Conservation (phyloP, 1,140 invertebrate genomes). For the Apocrypta bakeri region DNA sequence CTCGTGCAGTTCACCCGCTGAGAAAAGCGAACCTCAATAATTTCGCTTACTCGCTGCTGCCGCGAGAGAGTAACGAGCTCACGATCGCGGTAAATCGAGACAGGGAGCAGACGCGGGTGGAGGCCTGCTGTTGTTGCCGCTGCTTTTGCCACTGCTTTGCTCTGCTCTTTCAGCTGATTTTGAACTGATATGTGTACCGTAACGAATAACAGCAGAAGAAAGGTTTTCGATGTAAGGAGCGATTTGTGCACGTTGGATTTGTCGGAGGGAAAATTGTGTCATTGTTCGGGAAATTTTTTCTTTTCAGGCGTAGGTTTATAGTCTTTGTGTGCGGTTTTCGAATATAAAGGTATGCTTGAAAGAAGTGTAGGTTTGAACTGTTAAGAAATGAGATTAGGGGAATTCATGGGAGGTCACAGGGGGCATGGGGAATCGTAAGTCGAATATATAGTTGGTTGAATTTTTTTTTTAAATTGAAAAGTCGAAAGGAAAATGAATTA, state of each 20-base stretch:
- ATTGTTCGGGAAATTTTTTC: background rate
- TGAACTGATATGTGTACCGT: background rate
- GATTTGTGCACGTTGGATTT: background rate
- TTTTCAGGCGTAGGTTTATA: too few species aligned
- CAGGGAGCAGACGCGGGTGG: background rate
- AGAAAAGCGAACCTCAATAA: background rate
- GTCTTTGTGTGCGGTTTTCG: too few species aligned
- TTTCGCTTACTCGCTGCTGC: background rate
- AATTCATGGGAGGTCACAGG: too few species aligned
- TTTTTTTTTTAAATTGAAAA: too few species aligned
- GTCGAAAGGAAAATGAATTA: too few species aligned
- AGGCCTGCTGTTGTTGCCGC: too few species aligned
- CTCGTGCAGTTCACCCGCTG: background rate
- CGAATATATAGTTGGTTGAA: too few species aligned
- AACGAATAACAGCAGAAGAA: background rate
- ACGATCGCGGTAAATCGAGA: conserved; percentile 15
- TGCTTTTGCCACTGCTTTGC: too few species aligned
- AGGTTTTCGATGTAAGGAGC: conserved; percentile 1
- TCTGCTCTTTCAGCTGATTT: background rate
- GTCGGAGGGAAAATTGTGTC: background rate
- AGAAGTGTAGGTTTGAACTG: too few species aligned
- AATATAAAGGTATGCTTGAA: too few species aligned
- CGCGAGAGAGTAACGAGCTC: conserved; percentile 18
- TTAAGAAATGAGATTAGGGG: too few species aligned
- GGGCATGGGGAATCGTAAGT: too few species aligned